These are phyloP conservation scores for Fukomys damarensis DNA, from an alignment of 2,113 vertebrate species.

Conservation along the genomic window DNA sequence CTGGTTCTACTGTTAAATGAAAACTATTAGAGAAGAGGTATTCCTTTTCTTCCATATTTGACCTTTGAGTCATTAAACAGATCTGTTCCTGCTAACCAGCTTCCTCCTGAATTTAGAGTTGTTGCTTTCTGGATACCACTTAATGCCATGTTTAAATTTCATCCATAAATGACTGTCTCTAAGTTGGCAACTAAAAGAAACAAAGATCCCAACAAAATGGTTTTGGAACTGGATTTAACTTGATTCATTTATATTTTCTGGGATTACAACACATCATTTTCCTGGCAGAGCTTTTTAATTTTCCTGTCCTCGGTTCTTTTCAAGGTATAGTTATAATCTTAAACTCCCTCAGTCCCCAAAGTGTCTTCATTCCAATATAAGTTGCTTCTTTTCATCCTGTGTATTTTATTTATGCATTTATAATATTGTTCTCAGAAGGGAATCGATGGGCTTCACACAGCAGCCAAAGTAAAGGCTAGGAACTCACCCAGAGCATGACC, in stretches of 20 bases:
- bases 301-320: slow-evolving; percentile 38
- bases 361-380: background rate
- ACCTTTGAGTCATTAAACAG: background rate
- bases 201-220: background rate
- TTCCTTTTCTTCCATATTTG: background rate
- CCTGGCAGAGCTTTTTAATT: background rate
- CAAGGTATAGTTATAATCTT: background rate
- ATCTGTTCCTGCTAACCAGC: slow-evolving; percentile 30
- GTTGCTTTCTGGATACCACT: background rate
- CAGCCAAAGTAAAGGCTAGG: background rate
- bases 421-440: background rate
- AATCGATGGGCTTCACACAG: background rate
- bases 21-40: background rate
- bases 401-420: slow-evolving; percentile 31
- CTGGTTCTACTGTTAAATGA: background rate
- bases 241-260: slow-evolving; percentile 15
- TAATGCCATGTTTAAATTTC: slow-evolving; percentile 18
- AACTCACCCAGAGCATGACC: background rate
- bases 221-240: slow-evolving; percentile 36
- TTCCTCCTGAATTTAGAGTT: background rate
- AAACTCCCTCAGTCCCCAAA: background rate
- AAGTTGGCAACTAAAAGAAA: slow-evolving; percentile 21
- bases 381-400: background rate
- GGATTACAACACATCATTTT: slow-evolving; percentile 6
- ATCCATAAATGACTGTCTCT: background rate